phyloP scores from a whole-genome alignment of 2,797 vertebrate species.

The Denticeps clupeoides region DNA sequence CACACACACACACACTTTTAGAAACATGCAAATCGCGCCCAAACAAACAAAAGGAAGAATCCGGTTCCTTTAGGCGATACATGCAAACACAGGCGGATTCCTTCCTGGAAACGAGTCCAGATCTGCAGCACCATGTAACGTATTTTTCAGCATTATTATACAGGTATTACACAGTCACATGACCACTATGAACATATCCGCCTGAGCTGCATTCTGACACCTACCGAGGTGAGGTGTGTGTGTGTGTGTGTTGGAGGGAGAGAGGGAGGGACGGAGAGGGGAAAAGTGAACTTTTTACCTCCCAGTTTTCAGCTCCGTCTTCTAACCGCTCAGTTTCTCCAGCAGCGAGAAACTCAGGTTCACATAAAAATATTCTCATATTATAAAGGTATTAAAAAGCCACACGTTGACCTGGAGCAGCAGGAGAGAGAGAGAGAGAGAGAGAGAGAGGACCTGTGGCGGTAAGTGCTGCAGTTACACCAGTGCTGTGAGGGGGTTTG shows the following conservation, averaged over 20 bases:
- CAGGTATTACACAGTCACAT: too few relatives aligned
- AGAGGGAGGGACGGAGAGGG: not conserved
- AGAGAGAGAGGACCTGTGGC: not conserved
- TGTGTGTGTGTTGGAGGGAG: too few relatives aligned
- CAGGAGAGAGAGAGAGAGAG: not conserved
- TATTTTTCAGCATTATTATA: not conserved
- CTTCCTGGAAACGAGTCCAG: too few relatives aligned
- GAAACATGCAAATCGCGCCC: not conserved
- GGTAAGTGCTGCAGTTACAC: too few relatives aligned
- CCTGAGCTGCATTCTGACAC: not conserved
- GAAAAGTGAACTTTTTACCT: not conserved
- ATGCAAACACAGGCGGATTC: too few relatives aligned
- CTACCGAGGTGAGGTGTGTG: too few relatives aligned
- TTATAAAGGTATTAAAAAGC: not conserved
- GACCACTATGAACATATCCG: not conserved
- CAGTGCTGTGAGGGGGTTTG: too few relatives aligned
- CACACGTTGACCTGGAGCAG: not conserved
- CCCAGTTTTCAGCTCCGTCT: not conserved
- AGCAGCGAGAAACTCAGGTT: too few relatives aligned
- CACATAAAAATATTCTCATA: not conserved
- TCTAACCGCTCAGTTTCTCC: too few relatives aligned
- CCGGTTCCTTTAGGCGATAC: too few relatives aligned
- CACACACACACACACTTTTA: not conserved
- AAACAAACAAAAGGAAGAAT: not conserved
- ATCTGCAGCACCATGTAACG: too few relatives aligned